Base-by-base conservation (phyloP, 2,888 invertebrate species). In the Empis stercorea region DNA sequence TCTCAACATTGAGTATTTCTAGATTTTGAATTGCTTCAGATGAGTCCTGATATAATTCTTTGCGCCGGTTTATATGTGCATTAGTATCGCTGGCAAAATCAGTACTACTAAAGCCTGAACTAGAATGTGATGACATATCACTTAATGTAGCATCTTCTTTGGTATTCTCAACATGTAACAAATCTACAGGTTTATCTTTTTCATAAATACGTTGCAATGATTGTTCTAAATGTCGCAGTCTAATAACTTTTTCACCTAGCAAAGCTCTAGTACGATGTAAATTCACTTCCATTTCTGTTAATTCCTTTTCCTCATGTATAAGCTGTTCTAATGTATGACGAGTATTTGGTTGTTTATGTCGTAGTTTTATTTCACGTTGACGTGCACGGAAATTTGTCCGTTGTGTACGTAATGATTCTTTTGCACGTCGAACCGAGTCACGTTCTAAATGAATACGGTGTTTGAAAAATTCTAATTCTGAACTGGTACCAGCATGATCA, bases 261-360 rank as follows among this genome's bases (percentile, higher is more conserved):
- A 87, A 67, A 5, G 86, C 84, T 2, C 84, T 76, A 3, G 87
- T 87, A 1, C 87, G 78, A 70, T 87, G 87, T 40, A 87, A 65
- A 48, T 84, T 85, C 50, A 87, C 85, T 64, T 87, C 87, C 74
- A 87, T 80, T 59, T 87, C 87, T 0, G 87, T 86, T 3, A 85
- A 70, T 53, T 87, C 87, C 51, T 84, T 81, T 64, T 87, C 86
- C 66, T 87, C 87, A 79, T 86, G 64, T 30, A 70, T 70, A 23
- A 65, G 49, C 49, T 70, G 66, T 47, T 68, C 67, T 13, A 68
- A 50, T 2, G 63, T 58, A 27, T 65, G 67, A 4, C 63, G 57
- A 2, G 58, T 59, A 2, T 57, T 54, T 6, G 56, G 54, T 6
- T 55, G 55, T 51, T 66, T 67, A 49, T 66, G 67, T 3, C 68